Conservation (phyloP, 1,140 invertebrate species). For the Micrasema minimum region DNA sequence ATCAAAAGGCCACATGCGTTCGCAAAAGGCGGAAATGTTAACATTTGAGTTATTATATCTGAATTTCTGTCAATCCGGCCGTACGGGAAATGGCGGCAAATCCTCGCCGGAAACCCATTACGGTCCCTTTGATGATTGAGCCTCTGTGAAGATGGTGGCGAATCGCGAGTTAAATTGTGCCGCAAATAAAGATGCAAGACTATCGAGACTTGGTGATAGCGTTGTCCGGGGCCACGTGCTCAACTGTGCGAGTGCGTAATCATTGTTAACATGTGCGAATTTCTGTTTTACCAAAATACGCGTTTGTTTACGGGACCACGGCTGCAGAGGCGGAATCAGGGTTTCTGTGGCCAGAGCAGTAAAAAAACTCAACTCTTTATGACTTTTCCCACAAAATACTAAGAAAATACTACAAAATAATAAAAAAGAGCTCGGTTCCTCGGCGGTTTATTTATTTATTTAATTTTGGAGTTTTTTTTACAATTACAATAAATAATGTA, state of each 20-base stretch:
- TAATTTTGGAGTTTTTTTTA: too few relatives aligned
- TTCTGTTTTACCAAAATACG: not conserved
- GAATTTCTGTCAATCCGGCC: conserved; percentile 45
- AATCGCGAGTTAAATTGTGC: conserved; percentile 6
- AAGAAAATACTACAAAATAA: too few relatives aligned
- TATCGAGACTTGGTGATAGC: not conserved
- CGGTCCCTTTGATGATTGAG: conserved; percentile 28
- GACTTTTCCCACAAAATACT: too few relatives aligned
- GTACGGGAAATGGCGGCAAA: conserved; percentile 36
- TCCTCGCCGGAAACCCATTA: conserved; percentile 40
- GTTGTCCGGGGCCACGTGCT: not conserved
- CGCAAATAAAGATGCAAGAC: too few relatives aligned
- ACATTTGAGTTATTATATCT: not conserved
- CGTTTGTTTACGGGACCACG: too few relatives aligned
- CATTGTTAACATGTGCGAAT: not conserved
- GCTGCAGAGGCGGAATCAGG: too few relatives aligned
- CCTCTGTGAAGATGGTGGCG: not conserved
- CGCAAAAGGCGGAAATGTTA: not conserved
- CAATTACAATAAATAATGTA: too few relatives aligned
- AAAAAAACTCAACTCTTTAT: too few relatives aligned
- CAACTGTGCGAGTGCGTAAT: not conserved
- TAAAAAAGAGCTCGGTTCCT: too few relatives aligned
- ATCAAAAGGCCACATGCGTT: not conserved
- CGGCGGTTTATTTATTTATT: too few relatives aligned
- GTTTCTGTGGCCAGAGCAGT: too few relatives aligned